Base-by-base conservation (phyloP, 1,140 invertebrate genomes). In the Drosophila quadrilineata region DNA sequence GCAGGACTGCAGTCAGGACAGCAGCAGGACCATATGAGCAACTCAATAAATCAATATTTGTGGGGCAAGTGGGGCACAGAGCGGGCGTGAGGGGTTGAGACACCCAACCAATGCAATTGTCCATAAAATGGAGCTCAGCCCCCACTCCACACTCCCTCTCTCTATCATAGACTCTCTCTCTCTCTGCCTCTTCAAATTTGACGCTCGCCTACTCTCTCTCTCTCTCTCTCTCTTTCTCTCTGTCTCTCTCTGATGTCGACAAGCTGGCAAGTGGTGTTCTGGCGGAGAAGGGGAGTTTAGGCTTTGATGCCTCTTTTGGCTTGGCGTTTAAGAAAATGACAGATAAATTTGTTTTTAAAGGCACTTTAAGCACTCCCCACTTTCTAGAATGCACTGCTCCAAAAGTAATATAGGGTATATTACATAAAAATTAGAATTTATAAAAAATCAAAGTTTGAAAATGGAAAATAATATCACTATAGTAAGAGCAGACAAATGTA, bases 41-140 rank as follows among this genome's bases (percentile, higher is more conserved):
- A 66, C 70, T 77, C 79, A 50, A 77, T 84, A 84, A 84, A 84
- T 84, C 77, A 84, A 84, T 85, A 77, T 71, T 85, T 64, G 73
- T 74, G 57, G 36, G 38, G 24, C 56, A 58, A 31, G 3, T 12
- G 17, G 12, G 17, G 19, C 9, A 10, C 14, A n/a, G n/a, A n/a
- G n/a, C n/a, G n/a, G n/a, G n/a, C n/a, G n/a, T n/a, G n/a, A n/a
- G n/a, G 49, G 59, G 49, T 31, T 38, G 45, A 21, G 38, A 29
- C 68, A 53, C 36, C 43, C 35, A 77, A 80, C 43, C 35, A 77
- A 80, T 80, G 72, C 72, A 73, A 84, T 73, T 84, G 69, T 70
- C 68, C 76, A 49, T 53, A 49, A 67, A 58, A 68, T 10, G 17
- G 35, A 16, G 31, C 24, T 31, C 2, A 36, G 50, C 17, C 28